These are phyloP conservation scores for Piaya cayana DNA, from an alignment of 2,113 vertebrate species.

Conservation along the genomic window DNA sequence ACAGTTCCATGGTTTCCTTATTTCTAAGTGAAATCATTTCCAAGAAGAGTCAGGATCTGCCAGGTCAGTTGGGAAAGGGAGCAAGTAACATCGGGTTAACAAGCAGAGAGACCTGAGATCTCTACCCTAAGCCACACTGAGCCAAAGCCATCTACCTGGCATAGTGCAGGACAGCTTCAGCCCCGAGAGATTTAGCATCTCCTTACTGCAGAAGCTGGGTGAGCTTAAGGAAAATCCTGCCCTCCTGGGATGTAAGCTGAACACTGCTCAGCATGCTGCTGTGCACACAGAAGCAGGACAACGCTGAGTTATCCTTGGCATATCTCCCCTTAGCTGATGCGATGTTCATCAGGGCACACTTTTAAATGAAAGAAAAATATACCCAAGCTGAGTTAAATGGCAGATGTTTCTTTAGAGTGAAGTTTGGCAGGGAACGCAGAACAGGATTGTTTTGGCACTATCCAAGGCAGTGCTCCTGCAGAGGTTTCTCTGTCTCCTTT, in stretches of 20 bases:
- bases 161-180: background rate
- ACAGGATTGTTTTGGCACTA: background rate
- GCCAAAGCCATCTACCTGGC: background rate
- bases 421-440: background rate
- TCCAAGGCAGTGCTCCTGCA: background rate
- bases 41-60: background rate
- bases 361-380: conserved; percentile 28
- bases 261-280: background rate
- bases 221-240: background rate
- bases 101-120: background rate
- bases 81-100: background rate
- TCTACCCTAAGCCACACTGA: background rate
- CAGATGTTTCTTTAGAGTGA: background rate
- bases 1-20: background rate
- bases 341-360: background rate
- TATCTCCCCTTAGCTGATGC: rapidly evolving
- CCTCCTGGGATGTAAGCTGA: background rate
- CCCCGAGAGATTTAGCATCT: background rate
- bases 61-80: background rate
- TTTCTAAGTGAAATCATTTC: background rate
- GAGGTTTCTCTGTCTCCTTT: background rate
- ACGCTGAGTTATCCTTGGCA: background rate
- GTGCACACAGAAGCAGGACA: background rate
- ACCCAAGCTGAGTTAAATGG: background rate
- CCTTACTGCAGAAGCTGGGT: background rate